Evolutionary conservation across 2,113 vertebrate species (phyloP), one percentile per base, ranked within the genome.

Genomic region (Isurus oxyrinchus): DNA sequence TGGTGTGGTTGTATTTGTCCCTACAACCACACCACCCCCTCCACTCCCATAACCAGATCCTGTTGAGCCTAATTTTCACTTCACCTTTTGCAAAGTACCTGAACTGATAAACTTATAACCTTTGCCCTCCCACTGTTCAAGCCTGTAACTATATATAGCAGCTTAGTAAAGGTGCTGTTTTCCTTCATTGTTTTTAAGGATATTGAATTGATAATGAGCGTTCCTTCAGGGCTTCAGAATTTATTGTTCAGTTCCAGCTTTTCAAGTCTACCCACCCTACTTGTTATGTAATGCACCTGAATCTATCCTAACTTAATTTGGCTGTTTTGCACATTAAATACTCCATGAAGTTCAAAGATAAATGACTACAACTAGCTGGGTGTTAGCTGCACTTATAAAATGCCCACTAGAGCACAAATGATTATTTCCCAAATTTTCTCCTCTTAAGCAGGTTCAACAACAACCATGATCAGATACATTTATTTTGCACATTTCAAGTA

Each of bases 211-310:
- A 76, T 95, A 53, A 55, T 55, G 94, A 95, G 27, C 44, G 19
- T 95, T 95, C 94, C 44, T 95, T 95, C 67, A 95, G 49, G 44
- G 25, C 49, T 72, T 5, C 49, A 53, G 66, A 95, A 72, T 55
- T 95, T 72, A 76, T 72, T 76, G 25, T 49, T 55, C 66, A 95
- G 49, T 69, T 95, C 94, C 67, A 55, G 67, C 63, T 95, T 95
- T 95, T 72, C 90, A 61, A 93, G 90, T 93, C 59, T 40, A 94
- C 6, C 90, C 94, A 55, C 66, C 94, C 67, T 95, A 25, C n/a
- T 95, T 72, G 27, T 95, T 95, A 35, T 31, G 25, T 27, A 76
- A 27, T 95, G 44, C 11, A 69, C 67, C 49, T 19, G 25, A 72
- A 95, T 72, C 11, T 72, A 49, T 53, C 49, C 44, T 69, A 19